Percentiles rank a stretch among this genome's conserved stretches.
Conservation (phyloP, 2,888 invertebrate genomes). For the Melinaea marsaeus region DNA sequence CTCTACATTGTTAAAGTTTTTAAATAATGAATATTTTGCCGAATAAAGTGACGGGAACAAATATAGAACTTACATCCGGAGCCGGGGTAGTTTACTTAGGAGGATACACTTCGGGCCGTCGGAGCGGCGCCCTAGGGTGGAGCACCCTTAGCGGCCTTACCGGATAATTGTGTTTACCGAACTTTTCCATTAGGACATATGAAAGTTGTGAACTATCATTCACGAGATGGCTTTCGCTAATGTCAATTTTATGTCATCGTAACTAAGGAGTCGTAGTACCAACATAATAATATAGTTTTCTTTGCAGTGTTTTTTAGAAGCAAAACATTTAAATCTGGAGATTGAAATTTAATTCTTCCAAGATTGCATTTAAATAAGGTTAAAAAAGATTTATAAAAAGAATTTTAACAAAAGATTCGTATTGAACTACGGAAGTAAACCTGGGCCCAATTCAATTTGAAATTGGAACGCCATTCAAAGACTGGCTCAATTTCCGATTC, state of each 20-base stretch:
- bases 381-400: constrained; percentile 14
- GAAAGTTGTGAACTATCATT: constrained; percentile 11
- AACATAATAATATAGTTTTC: no score
- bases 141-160: constrained; percentile 42
- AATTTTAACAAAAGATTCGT: constrained; percentile 25
- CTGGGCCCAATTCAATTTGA: constrained; percentile 50
- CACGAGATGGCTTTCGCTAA: neutral
- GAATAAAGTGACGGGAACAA: constrained; percentile 18
- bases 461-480: constrained; percentile 46
- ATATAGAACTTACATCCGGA: constrained; percentile 29
- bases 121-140: constrained; percentile 36
- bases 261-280: neutral
- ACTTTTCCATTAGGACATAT: constrained; percentile 41
- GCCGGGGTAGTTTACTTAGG: constrained; percentile 33
- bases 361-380: constrained; percentile 5
- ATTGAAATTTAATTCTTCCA: constrained; percentile 4
- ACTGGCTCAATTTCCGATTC: constrained; percentile 62
- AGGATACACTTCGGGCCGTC: constrained; percentile 33
- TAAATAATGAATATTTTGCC: neutral
- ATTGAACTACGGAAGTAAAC: constrained; percentile 50
- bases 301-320: neutral
- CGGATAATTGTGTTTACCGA: constrained; percentile 51
- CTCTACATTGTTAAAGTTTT: no score
- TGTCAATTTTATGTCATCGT: neutral
- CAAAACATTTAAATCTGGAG: constrained; percentile 4